These are phyloP conservation scores for Hippocampus kuda DNA, from an alignment of 2,797 vertebrate genomes.

Conservation along the genomic window DNA sequence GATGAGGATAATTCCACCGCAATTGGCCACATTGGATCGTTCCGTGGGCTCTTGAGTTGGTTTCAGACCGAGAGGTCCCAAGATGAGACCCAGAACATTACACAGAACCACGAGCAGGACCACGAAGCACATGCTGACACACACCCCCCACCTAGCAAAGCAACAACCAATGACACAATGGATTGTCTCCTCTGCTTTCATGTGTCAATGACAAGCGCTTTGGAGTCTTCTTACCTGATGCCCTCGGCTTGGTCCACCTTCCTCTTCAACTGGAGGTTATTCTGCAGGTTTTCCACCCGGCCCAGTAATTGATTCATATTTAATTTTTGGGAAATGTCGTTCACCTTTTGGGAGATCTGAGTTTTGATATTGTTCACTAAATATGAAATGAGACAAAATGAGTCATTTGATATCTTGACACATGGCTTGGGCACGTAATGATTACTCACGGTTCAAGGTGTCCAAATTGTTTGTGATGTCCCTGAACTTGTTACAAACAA, in stretches of 20 bases:
- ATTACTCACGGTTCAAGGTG: no score
- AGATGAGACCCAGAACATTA: constrained; percentile 67
- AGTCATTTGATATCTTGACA: no score
- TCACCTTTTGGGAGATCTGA: no score
- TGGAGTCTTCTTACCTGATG: constrained; percentile 42
- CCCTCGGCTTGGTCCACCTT: constrained; percentile 4
- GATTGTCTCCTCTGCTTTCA: neutral
- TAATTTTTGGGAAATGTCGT: no score
- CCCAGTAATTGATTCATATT: no score
- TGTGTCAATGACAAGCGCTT: neutral
- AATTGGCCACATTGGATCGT: constrained; percentile 64
- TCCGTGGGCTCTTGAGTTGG: constrained; percentile 52
- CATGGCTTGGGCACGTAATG: no score
- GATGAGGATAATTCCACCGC: constrained; percentile 77
- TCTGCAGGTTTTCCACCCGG: neutral
- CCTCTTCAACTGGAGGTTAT: neutral
- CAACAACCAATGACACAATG: neutral
- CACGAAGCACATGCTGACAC: constrained; percentile 59
- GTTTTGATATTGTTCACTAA: no score
- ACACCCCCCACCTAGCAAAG: constrained; percentile 57
- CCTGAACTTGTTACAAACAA: no score
- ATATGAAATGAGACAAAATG: no score
- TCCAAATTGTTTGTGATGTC: no score
- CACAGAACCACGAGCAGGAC: constrained; percentile 76
- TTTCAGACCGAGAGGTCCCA: constrained; percentile 69